Evolutionary conservation across 2,888 invertebrate species (phyloP), one percentile per base, ranked within the genome.

Genomic region (Teinopalpus imperialis): DNA sequence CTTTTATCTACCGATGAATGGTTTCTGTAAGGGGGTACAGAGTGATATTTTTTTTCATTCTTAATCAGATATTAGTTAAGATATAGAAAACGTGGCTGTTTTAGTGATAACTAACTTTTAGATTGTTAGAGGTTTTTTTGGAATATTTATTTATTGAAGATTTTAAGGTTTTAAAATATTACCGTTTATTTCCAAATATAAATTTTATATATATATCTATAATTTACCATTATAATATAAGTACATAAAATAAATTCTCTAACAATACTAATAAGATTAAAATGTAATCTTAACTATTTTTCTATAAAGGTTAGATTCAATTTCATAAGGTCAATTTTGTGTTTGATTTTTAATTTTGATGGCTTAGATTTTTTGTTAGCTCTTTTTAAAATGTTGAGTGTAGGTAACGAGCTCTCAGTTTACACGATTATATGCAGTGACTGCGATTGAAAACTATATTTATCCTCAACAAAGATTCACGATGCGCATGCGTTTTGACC

Each of bases 1-100:
- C n/a, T n/a, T n/a, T n/a, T n/a, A n/a, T n/a, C n/a, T n/a, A n/a
- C n/a, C n/a, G n/a, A n/a, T n/a, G n/a, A n/a, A n/a, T n/a, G n/a
- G n/a, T n/a, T n/a, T n/a, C n/a, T n/a, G n/a, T n/a, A n/a, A n/a
- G n/a, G n/a, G n/a, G n/a, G n/a, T n/a, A n/a, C n/a, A n/a, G n/a
- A n/a, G n/a, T n/a, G n/a, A n/a, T n/a, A n/a, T n/a, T n/a, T n/a
- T n/a, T n/a, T n/a, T n/a, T n/a, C n/a, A n/a, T n/a, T n/a, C n/a
- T n/a, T n/a, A 20, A 12, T 31, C 23, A 20, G 26, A 39, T 32
- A 39, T 24, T 26, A 37, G 9, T 27, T 41, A 23, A 30, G 23
- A 7, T 40, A 43, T 36, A 34, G 27, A 20, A 45, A 37, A 16
- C 16, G 18, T 46, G 46, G 40, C 46, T 46, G 46, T 46, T 46